Evolutionary conservation across 2,113 vertebrate species (phyloP).

Genomic region (Zosterops hypoxanthus): DNA sequence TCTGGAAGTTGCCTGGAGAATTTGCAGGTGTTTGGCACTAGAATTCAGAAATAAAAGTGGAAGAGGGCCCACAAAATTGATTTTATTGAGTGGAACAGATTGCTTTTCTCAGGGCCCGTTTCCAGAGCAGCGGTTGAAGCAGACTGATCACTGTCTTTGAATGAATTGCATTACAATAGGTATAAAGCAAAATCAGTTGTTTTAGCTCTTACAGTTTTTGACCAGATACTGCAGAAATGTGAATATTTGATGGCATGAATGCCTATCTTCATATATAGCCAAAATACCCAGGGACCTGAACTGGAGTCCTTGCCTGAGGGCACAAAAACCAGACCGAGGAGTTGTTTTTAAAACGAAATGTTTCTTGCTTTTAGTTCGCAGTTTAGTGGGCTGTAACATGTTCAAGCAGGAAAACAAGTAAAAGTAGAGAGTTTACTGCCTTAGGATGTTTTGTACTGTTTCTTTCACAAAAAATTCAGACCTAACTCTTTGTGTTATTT

Average conservation of each 20-base stretch:
- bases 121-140: fast-evolving
- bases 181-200: neutral
- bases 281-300: neutral
- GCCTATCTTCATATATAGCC: neutral
- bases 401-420: neutral
- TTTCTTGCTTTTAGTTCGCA: neutral
- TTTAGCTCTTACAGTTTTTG: neutral
- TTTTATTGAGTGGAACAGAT: neutral
- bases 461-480: neutral
- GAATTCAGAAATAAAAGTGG: neutral
- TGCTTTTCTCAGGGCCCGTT: neutral
- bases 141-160: fast-evolving
- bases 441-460: neutral
- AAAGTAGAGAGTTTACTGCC: neutral
- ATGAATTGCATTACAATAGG: neutral
- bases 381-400: neutral
- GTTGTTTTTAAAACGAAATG: neutral
- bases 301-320: neutral
- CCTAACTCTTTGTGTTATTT: neutral
- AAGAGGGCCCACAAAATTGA: neutral
- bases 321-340: neutral
- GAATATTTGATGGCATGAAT: neutral
- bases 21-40: neutral
- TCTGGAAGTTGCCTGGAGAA: neutral
- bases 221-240: neutral